Conservation (phyloP, 2,797 vertebrate species). For the Leucoraja ocellata region DNA sequence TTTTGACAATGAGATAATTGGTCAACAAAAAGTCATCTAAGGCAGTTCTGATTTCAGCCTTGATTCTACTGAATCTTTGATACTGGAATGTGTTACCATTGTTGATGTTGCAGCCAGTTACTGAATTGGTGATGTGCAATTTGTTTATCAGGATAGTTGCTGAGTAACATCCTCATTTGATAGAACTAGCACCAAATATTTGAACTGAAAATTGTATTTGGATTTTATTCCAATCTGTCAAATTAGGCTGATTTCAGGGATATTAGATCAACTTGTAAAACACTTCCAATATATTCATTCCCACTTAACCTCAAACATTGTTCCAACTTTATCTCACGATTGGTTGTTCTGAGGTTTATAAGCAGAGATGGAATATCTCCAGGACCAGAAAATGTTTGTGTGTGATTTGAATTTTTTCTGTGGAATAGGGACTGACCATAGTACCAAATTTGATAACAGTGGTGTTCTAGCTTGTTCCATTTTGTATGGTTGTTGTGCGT, state of each 20-base stretch:
- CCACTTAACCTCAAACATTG: slow-evolving; percentile 5
- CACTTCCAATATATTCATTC: slow-evolving; percentile 5
- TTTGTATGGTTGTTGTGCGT: not conserved
- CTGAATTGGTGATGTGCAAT: slow-evolving; percentile 15
- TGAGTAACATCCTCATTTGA: not conserved
- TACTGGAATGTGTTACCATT: not conserved
- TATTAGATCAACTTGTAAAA: slow-evolving; percentile 6
- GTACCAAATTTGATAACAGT: not conserved
- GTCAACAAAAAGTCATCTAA: not conserved
- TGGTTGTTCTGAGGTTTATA: not conserved
- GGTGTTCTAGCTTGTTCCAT: not conserved
- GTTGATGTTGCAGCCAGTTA: not conserved
- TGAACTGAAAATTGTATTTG: not conserved
- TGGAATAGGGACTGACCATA: not conserved
- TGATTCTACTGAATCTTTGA: not conserved
- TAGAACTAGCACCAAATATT: not conserved
- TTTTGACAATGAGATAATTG: not conserved
- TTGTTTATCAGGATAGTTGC: not conserved
- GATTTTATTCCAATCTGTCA: not conserved
- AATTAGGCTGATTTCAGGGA: not conserved
- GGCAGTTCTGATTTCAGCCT: not conserved
- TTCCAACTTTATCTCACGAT: not conserved
- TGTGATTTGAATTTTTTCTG: not conserved
- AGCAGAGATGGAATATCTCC: not conserved
- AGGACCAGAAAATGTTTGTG: not conserved